Evolutionary conservation across 1,140 invertebrate species (phyloP), one percentile per base, ranked within the genome.

Genomic region (Lepidurus apus): DNA sequence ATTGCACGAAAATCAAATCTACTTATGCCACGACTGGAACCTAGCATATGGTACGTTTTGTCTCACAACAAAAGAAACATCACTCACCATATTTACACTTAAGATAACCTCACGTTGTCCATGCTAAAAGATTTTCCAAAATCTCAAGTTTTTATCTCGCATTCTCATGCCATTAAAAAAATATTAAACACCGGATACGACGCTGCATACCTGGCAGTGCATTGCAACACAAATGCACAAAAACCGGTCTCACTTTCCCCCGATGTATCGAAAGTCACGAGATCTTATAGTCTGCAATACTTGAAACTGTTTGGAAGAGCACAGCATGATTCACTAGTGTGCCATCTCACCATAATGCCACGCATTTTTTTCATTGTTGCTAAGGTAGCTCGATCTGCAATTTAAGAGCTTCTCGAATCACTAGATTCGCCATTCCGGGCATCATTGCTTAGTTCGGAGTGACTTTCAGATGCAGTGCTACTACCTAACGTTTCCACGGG

Each of bases 401-500:
- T 65, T 65, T 21, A 65, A 1, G 53, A 65, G 53, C 53, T 65
- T 65, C 53, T 65, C 21, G 53, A 65, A 17, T 65, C 53, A 65
- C 53, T 65, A n/a, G 53, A 65, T 17, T 65, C 53, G 13, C 53
- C 53, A 65, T 65, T 65, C 21, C 44, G 65, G 65, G 65, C 44
- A 47, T 77, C 76, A 45, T 77, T 77, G 76, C 76, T 65, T 24
- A 53, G 44, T 53, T 77, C 65, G 42, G 44, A 53, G 76, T 45
- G 44, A 26, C 76, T 77, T 45, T 65, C 65, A 24, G 76, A 77
- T 5, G 44, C 65, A 24, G 44, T 77, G 76, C 44, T 77, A 21
- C 44, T 77, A 45, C 65, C 44, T 26, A 45, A 45, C 26, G 76
- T 65, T 42, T 77, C 76, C 45, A 77, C 9, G n/a, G 45, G 44